phyloP scores from a whole-genome alignment of 2,113 vertebrate species.

The Cyanoliseus patagonus region DNA sequence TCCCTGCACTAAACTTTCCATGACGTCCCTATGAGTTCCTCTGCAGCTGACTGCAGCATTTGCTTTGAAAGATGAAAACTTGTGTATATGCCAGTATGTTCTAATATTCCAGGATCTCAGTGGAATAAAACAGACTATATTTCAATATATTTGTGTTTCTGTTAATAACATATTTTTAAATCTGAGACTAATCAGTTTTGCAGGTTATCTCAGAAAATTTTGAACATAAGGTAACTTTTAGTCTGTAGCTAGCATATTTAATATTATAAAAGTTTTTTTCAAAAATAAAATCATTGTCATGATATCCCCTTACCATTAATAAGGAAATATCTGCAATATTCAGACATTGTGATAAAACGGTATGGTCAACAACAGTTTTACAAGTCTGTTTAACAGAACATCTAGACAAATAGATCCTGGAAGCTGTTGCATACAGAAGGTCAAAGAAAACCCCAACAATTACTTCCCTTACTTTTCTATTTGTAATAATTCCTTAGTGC shows the following conservation, averaged over 20 bases:
- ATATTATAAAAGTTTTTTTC: accelerated
- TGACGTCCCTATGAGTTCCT: neutral
- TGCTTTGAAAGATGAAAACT: neutral
- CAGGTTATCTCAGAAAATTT: neutral
- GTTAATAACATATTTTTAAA: neutral
- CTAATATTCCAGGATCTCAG: neutral
- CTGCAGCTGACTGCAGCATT: neutral
- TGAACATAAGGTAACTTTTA: neutral
- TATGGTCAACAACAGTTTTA: neutral
- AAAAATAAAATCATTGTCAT: neutral
- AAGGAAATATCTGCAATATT: neutral
- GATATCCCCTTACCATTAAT: neutral
- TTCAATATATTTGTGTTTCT: neutral
- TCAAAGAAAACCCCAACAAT: accelerated
- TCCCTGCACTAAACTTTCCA: neutral
- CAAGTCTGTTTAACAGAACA: neutral
- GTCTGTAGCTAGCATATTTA: neutral
- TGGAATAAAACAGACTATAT: neutral
- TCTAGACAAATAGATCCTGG: neutral
- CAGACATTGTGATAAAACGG: neutral
- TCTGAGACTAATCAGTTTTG: neutral
- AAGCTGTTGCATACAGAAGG: neutral
- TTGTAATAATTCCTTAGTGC: neutral
- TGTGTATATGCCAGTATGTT: neutral
- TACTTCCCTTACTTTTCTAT: neutral